phyloP scores from a whole-genome alignment of 2,888 invertebrate species.

The Sepioteuthis lessoniana region DNA sequence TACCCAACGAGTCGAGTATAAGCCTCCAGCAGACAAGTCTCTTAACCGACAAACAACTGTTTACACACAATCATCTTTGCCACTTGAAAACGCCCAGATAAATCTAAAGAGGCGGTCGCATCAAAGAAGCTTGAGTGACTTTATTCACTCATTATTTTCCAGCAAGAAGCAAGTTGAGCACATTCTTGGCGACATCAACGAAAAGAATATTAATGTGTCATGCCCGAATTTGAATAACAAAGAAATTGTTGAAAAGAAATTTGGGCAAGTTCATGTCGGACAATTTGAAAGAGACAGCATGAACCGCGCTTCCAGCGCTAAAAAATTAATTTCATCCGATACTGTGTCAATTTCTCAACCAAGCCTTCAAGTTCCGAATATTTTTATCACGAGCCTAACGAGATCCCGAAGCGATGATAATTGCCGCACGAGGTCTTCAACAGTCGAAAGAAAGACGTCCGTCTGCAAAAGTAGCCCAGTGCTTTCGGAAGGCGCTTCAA shows the following conservation, averaged over 20 bases:
- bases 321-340: neutral
- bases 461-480: neutral
- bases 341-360: neutral
- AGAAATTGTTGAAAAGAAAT: neutral
- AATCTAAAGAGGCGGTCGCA: slow-evolving; percentile 6
- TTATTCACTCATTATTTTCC: slow-evolving; percentile 40
- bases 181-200: neutral
- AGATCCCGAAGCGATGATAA: slow-evolving; percentile 20
- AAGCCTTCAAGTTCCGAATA: neutral
- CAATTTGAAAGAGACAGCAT: neutral
- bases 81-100: neutral
- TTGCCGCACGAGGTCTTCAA: neutral
- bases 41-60: neutral
- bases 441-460: neutral
- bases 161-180: slow-evolving; percentile 36
- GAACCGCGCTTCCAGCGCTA: neutral
- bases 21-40: neutral
- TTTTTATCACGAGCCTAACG: slow-evolving; percentile 42
- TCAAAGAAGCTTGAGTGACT: neutral
- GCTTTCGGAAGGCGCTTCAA: neutral
- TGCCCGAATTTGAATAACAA: slow-evolving; percentile 15
- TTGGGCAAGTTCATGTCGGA: neutral
- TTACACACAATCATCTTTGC: neutral
- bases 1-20: neutral
- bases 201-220: neutral